Evolutionary conservation across 2,113 vertebrate genomes (phyloP).

Genomic region (Gymnogyps californianus): DNA sequence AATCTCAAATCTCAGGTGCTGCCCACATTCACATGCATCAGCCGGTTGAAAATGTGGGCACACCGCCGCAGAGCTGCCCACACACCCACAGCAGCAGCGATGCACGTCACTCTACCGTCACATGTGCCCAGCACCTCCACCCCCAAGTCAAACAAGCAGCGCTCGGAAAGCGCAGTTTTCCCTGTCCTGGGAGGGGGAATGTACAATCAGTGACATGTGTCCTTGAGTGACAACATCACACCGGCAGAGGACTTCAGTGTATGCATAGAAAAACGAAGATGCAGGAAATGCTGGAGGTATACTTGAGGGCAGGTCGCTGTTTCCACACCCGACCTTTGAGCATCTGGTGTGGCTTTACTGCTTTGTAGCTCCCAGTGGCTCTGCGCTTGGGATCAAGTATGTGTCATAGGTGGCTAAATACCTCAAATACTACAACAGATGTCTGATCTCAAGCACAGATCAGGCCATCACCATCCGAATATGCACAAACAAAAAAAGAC

Average conservation of each 20-base stretch:
- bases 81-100: neutral
- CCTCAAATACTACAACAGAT: neutral
- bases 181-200: neutral
- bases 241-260: neutral
- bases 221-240: neutral
- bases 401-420: neutral
- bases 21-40: neutral
- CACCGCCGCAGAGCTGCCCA: accelerated
- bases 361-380: neutral
- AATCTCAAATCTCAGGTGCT: neutral
- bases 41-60: accelerated
- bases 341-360: neutral
- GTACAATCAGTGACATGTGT: accelerated
- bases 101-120: neutral
- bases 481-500: neutral
- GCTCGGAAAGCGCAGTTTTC: neutral
- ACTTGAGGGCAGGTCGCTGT: neutral
- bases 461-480: neutral
- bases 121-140: accelerated
- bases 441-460: neutral
- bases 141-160: neutral
- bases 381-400: neutral
- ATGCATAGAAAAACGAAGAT: neutral
- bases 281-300: neutral
- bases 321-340: neutral